Base-by-base conservation (phyloP, 2,888 invertebrate species). In the Agrochola circellaris region DNA sequence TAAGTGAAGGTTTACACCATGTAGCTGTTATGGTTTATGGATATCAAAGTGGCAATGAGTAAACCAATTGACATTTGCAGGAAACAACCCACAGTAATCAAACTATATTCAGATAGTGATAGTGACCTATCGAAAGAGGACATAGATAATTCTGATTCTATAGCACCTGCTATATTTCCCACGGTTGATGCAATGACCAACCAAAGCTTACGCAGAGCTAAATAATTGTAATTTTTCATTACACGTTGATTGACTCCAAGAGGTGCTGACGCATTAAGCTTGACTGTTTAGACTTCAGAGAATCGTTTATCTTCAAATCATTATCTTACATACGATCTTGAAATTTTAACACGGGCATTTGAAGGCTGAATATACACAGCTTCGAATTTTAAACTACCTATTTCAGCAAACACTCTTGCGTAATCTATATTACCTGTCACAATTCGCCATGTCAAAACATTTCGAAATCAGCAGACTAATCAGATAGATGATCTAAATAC, bases 401-500 rank as follows among this genome's bases (percentile, higher is more conserved):
- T 84, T 77, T 79, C 72, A 82, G 77, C 58, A 20, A 42, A 64
- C 42, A 51, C n/a, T 84, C 79, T 88, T 85, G 77, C 78, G 79
- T 79, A 87, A 88, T 81, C 72, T 76, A 73, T 79, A 67, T 68
- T 77, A 87, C 82, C 83, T 84, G 85, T 85, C 86, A 81, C 72
- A 86, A 84, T 88, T 84, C 73, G 83, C 87, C 85, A 87, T 84
- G 89, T 89, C 90, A 91, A 91, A 91, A 92, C 89, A 92, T 91
- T 90, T 90, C 88, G 86, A 90, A 91, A 88, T 81, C 77, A 67
- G 87, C 86, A 88, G 88, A 89, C 91, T 91, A 93, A 93, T 93
- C 93, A 90, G 91, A 91, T 90, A 90, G 89, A 90, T 92, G 91
- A 93, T 94, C 93, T 91, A 90, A 89, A 93, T 92, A 92, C 79